Percentiles rank a stretch among this genome's conserved stretches.
phyloP scores from a whole-genome alignment of 2,113 vertebrate genomes.

The Thamnaconus septentrionalis region DNA sequence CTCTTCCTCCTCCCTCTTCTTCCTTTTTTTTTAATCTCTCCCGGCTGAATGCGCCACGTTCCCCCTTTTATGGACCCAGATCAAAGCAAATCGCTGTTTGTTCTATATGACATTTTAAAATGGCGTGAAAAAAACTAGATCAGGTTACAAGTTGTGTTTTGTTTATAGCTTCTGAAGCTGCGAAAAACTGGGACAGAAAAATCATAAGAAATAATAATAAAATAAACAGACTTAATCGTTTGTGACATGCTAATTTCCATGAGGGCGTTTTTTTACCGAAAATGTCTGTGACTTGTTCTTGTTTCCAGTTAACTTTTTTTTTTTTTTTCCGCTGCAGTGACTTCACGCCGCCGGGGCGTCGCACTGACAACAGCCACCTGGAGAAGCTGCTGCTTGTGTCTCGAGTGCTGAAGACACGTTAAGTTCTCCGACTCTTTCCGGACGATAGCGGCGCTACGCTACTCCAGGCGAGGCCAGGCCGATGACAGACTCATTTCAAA shows the following conservation, averaged over 20 bases:
- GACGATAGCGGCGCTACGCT: slow-evolving; percentile 40
- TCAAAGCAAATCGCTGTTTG: slow-evolving; percentile 42
- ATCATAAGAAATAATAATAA: slow-evolving; percentile 26
- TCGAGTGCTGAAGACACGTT: slow-evolving; percentile 5
- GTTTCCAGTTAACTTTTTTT: slow-evolving; percentile 37
- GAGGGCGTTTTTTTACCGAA: slow-evolving; percentile 36
- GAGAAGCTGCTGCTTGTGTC: slow-evolving; percentile 8
- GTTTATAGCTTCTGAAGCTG: slow-evolving; percentile 34
- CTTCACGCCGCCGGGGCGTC: slow-evolving; percentile 8
- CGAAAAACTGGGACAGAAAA: slow-evolving; percentile 45
- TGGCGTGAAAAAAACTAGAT: slow-evolving; percentile 30
- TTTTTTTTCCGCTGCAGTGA: slow-evolving; percentile 16
- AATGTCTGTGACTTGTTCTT: slow-evolving; percentile 32
- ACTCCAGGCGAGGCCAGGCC: slow-evolving; percentile 29
- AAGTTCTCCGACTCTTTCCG: slow-evolving; percentile 2
- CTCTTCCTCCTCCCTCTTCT: neutral
- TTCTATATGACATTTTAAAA: slow-evolving; percentile 42
- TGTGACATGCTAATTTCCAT: slow-evolving; percentile 41
- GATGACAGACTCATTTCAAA: slow-evolving; percentile 69
- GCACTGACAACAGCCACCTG: slow-evolving; percentile 6
- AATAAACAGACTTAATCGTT: slow-evolving; percentile 12
- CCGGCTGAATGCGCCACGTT: slow-evolving; percentile 36
- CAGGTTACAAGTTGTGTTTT: slow-evolving; percentile 25
- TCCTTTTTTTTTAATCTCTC: slow-evolving; percentile 16
- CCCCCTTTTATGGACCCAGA: slow-evolving; percentile 30